Percentiles rank a stretch among this genome's conserved stretches.
phyloP scores from a whole-genome alignment of 2,113 vertebrate species.

The Burhinus oedicnemus region DNA sequence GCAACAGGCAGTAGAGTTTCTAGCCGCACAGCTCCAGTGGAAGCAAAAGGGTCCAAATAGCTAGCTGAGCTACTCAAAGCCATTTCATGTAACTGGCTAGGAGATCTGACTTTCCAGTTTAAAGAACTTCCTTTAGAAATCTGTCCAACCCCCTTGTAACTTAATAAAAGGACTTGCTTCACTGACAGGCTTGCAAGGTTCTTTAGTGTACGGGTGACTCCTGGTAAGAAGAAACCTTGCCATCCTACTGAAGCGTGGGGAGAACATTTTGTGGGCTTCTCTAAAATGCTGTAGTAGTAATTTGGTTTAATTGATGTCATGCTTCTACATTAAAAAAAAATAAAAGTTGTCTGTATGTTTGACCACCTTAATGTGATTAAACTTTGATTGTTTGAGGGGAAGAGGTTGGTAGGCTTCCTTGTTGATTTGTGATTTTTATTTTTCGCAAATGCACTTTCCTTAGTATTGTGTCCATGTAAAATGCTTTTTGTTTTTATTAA shows the following conservation, averaged over 20 bases:
- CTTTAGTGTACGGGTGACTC: background rate
- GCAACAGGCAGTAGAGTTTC: background rate
- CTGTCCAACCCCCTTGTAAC: background rate
- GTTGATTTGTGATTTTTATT: background rate
- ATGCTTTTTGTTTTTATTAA: background rate
- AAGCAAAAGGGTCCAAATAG: background rate
- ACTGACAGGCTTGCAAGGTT: background rate
- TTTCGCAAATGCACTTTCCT: background rate
- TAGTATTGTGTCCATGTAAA: background rate
- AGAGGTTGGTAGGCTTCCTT: background rate
- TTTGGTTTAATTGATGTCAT: background rate
- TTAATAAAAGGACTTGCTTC: background rate
- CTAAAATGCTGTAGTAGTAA: background rate
- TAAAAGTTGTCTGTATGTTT: background rate
- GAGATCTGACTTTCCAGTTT: background rate
- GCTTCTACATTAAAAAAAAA: background rate
- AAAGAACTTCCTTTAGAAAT: background rate
- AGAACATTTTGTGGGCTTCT: background rate
- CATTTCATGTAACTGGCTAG: background rate
- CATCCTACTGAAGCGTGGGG: background rate
- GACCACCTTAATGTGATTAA: background rate
- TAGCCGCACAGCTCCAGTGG: background rate
- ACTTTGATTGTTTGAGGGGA: background rate
- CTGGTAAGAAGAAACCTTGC: background rate
- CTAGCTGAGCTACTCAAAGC: background rate